Base-by-base conservation (phyloP, 2,888 invertebrate species). In the Griposia aprilina region DNA sequence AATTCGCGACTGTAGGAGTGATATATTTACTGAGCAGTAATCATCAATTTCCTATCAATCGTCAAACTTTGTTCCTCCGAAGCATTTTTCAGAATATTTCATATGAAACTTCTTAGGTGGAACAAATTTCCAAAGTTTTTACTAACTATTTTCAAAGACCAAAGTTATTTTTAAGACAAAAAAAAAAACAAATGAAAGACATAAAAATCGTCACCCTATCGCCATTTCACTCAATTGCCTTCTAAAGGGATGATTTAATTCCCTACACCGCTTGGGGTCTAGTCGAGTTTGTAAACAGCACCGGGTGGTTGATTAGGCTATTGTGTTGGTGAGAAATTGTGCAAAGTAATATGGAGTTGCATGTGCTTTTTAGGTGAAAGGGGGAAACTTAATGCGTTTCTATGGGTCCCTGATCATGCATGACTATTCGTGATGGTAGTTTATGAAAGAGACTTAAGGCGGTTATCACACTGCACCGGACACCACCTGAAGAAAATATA, bases 261-360 rank as follows among this genome's bases (percentile, higher is more conserved):
- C 83, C 80, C 68, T 63, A 83, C 89, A 84, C 90, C 87, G 90
- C 90, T 92, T 90, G 91, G 89, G 90, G 85, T 84, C 81, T 73
- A 69, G 90, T 90, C 87, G 86, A 94, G 93, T 95, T 95, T 93
- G 94, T 92, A 94, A 94, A 94, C 93, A 93, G 76, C 84, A 78
- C 88, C 94, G 95, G 96, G 96, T 92, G 94, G 95, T 89, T 95
- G 96, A 96, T 96, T 94, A 91, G 87, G 65, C 92, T 89, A 94
- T 96, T 96, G 96, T 96, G 83, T 79, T 23, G 41, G 73, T 84
- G 82, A 80, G 84, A 85, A 83, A 87, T 81, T 80, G 79, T 71
- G 83, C 71, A 55, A 82, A 83, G 85, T 66, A 67, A 30, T 67
- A 82, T 84, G 66, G 69, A 76, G 81, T 60, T 70, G 74, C 73